Evolutionary conservation across 2,888 invertebrate species (phyloP), one percentile per base, ranked within the genome.

Genomic region (Agonopterix subpropinquella): DNA sequence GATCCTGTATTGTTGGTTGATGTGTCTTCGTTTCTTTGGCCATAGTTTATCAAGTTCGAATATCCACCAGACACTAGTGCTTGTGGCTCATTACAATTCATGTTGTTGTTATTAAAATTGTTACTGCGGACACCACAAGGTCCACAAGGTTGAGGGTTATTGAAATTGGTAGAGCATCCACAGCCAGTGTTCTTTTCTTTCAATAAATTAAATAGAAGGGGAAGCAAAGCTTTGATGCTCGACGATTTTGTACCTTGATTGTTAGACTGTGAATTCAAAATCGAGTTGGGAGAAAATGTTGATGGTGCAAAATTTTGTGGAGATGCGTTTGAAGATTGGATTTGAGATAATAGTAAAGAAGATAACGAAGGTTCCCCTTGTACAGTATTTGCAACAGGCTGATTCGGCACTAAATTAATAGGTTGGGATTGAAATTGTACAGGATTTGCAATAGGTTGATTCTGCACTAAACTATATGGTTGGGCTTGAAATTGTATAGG

Each of bases 121-220:
- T 46, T 46, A 36, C 47, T 47, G 41, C 54, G 53, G 53, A 67
- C 73, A 11, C 67, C 67, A 42, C 71, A 77, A 28, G 28, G 28
- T 28, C 28, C 28, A 1, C 28, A 28, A 28, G 28, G 28, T 28
- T 28, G 28, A 5, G 28, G 28, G 7, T 72, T 61, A 8, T 53
- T 61, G 53, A 10, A 39, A 39, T 70, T 72, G 4, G 53, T 51
- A 37, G 53, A 54, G 44, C 69, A 67, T 0, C 62, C 63, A 51
- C 77, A 77, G 2, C 46, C 44, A 13, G 51, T 52, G 50, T 63
- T 71, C 51, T 66, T 77, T 36, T 87, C 86, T 54, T 74, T 77
- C 18, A 87, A 46, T 44, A 86, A 58, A 53, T 77, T 75, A 9
- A 85, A 57, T 54, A 87, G 67, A n/a, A 86, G 59, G 1, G 87